Percentiles rank a stretch among this genome's conserved stretches.
Conservation (phyloP, 35 echinoderm and acorn worm genomes). For the Acanthaster planci region DNA sequence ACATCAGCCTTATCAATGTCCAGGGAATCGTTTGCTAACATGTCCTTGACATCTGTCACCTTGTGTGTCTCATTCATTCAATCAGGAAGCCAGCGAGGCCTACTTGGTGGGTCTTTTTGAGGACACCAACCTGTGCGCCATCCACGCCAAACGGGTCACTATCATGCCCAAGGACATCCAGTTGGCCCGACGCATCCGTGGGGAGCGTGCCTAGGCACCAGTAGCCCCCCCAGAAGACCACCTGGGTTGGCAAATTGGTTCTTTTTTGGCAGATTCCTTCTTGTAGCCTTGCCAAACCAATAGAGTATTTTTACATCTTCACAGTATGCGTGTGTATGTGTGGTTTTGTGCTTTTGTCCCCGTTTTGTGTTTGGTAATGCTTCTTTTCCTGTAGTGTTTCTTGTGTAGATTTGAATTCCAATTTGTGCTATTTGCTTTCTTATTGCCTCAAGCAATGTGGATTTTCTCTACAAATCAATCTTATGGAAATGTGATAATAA, state of each 20-base stretch:
- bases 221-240: background rate
- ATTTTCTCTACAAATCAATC: no score
- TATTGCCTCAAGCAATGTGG: no score
- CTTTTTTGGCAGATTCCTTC: conserved; percentile 3
- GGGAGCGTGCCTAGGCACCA: conserved; percentile 65
- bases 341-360: background rate
- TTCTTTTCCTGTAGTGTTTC: background rate
- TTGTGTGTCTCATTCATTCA: background rate
- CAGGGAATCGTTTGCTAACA: no score
- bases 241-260: background rate
- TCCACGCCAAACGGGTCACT: conserved; percentile 96
- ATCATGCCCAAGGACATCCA: conserved; percentile 99
- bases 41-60: no score
- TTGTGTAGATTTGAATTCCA: no score
- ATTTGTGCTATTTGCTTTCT: no score
- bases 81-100: conserved; percentile 92
- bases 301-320: conserved; percentile 25
- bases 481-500: no score
- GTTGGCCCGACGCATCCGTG: conserved; percentile 80
- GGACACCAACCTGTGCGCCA: conserved; percentile 97
- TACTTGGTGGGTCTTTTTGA: conserved; percentile 97
- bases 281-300: conserved; percentile 23
- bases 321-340: background rate
- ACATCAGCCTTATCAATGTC: no score
- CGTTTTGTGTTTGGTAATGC: background rate